phyloP scores from a whole-genome alignment of 2,797 vertebrate species.

The Pseudochromis fuscus region DNA sequence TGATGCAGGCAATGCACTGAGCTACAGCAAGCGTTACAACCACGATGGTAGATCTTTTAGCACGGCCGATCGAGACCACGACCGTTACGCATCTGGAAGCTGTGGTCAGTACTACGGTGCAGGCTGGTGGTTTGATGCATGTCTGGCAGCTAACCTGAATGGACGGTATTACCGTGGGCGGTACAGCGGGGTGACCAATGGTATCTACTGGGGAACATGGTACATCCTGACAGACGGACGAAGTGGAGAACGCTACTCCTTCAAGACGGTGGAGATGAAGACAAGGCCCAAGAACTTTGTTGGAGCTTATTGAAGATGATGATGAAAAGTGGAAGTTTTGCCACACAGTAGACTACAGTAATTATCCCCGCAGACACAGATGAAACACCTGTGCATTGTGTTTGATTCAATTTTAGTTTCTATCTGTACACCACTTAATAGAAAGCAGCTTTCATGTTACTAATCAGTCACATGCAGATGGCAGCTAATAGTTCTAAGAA shows the following conservation, averaged over 20 bases:
- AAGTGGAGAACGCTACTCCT: conserved; percentile 87
- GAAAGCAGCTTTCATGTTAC: conserved; percentile 34
- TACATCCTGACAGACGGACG: conserved; percentile 87
- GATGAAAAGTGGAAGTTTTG: neutral
- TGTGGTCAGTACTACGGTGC: conserved; percentile 88
- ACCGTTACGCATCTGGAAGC: conserved; percentile 85
- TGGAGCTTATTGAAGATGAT: conserved; percentile 65
- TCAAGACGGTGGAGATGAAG: conserved; percentile 88
- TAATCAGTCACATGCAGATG: conserved; percentile 19
- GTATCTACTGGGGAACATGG: conserved; percentile 90
- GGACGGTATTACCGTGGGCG: conserved; percentile 84
- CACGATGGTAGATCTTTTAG: conserved; percentile 87
- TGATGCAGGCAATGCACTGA: conserved; percentile 87
- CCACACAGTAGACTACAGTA: conserved; percentile 1
- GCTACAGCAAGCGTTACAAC: conserved; percentile 90
- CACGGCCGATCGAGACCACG: conserved; percentile 86
- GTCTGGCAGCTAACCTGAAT: conserved; percentile 87
- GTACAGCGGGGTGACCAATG: conserved; percentile 86
- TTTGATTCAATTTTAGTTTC: conserved; percentile 26
- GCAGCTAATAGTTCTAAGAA: conserved; percentile 49
- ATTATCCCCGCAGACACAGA: conserved; percentile 5
- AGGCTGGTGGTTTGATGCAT: conserved; percentile 90
- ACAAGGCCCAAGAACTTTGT: conserved; percentile 78
- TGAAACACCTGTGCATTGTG: conserved; percentile 5
- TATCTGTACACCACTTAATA: conserved; percentile 10